A percentile compares a stretch with the other conserved stretches of the same genome.
Evolutionary conservation across 2,113 vertebrate species (phyloP).

Genomic region (Eclectus roratus): DNA sequence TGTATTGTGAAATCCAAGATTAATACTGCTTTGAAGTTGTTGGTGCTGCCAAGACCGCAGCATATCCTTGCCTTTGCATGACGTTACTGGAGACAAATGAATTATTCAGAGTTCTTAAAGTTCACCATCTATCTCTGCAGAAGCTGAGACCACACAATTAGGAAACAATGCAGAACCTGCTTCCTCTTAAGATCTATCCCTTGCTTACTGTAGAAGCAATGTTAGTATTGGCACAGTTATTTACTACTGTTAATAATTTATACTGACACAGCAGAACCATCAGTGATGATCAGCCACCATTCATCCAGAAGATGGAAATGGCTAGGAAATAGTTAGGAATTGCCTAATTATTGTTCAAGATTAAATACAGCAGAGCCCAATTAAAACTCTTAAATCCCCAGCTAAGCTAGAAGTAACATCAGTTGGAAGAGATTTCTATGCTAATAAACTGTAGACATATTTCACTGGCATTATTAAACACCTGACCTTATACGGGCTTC

Average conservation of each 20-base stretch:
- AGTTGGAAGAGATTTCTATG: not conserved
- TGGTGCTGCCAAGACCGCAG: accelerated
- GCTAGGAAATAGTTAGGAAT: not conserved
- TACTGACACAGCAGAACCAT: not conserved
- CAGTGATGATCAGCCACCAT: not conserved
- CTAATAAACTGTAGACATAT: not conserved
- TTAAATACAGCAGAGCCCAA: not conserved
- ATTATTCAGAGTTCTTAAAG: not conserved
- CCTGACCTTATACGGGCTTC: not conserved
- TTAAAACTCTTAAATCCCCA: not conserved
- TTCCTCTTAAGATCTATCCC: not conserved
- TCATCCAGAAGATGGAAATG: not conserved
- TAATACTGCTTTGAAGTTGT: not conserved
- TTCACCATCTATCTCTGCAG: not conserved
- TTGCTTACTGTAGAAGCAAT: not conserved
- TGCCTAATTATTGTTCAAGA: not conserved
- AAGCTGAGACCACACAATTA: not conserved
- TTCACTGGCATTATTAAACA: not conserved
- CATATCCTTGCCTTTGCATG: not conserved
- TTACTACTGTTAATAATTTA: not conserved
- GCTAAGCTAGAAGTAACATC: not conserved
- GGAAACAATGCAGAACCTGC: not conserved
- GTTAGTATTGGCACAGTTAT: not conserved
- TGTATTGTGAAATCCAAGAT: not conserved
- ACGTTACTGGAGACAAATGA: not conserved